These are phyloP conservation scores for Cetoscarus ocellatus DNA, from an alignment of 2,797 vertebrate genomes.

Conservation along the genomic window DNA sequence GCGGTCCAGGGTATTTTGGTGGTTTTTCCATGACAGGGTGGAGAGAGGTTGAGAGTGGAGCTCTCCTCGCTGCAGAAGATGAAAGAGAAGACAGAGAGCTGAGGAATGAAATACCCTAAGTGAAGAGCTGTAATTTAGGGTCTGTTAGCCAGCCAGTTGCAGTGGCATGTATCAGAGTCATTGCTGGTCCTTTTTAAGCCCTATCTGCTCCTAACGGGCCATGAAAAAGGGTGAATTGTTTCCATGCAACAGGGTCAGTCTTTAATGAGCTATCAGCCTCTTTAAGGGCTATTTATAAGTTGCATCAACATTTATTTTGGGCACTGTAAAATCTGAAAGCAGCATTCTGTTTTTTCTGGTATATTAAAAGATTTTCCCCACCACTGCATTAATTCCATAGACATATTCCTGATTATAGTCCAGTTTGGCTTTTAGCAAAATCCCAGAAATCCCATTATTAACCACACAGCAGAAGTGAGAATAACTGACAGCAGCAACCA, in stretches of 20 bases:
- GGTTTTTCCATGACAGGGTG: conserved; percentile 55
- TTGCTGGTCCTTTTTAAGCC: conserved; percentile 32
- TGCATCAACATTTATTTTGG: no score
- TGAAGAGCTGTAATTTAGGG: conserved; percentile 60
- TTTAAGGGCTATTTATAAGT: no score
- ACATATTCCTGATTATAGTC: no score
- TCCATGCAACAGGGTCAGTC: conserved; percentile 33
- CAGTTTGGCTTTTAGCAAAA: no score
- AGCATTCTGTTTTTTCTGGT: no score
- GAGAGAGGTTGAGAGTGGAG: conserved; percentile 61
- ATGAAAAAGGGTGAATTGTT: conserved; percentile 53
- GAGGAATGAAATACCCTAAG: conserved; percentile 28
- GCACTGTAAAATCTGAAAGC: no score
- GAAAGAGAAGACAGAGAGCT: conserved; percentile 52
- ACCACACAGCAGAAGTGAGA: no score
- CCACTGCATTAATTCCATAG: no score
- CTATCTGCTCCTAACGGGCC: conserved; percentile 40
- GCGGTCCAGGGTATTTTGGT: conserved; percentile 19
- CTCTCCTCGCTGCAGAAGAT: conserved; percentile 55
- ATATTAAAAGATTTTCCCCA: no score
- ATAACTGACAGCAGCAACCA: no score
- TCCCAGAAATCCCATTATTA: no score
- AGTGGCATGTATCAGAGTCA: conserved; percentile 37
- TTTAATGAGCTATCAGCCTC: conserved; percentile 38
- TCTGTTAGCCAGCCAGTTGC: conserved; percentile 66